phyloP scores from a whole-genome alignment of 1,140 invertebrate species.

The Periplaneta americana region DNA sequence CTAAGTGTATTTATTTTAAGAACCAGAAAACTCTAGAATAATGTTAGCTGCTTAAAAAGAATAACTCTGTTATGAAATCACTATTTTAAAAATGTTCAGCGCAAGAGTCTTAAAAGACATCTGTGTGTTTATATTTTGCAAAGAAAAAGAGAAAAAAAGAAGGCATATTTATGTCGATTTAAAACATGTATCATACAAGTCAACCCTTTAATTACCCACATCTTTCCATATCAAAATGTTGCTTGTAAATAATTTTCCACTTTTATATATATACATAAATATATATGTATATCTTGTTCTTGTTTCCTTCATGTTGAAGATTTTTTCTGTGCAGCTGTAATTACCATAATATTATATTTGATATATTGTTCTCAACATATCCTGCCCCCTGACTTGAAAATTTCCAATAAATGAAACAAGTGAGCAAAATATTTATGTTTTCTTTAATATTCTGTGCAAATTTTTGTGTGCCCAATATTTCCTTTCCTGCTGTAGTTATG shows the following conservation, averaged over 20 bases:
- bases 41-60: slow-evolving; percentile 1
- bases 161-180: neutral
- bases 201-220: neutral
- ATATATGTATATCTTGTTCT: slow-evolving; percentile 19
- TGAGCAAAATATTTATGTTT: neutral
- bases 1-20: slow-evolving; percentile 3
- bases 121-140: slow-evolving; percentile 17
- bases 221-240: slow-evolving; percentile 18
- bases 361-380: slow-evolving; percentile 21
- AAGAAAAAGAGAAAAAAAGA: slow-evolving; percentile 3
- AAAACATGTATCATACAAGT: neutral
- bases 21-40: neutral
- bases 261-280: slow-evolving; percentile 20
- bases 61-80: slow-evolving; percentile 13
- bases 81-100: neutral
- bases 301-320: slow-evolving; percentile 16
- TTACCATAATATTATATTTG: slow-evolving; percentile 11
- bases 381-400: neutral
- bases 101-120: slow-evolving; percentile 6
- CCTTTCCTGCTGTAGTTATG: no score
- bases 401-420: slow-evolving; percentile 7
- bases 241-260: slow-evolving; percentile 21
- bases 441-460: slow-evolving; percentile 17
- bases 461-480: no score
- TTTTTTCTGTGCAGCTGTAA: slow-evolving; percentile 14